Percentiles rank a stretch among this genome's conserved stretches.
phyloP scores from a whole-genome alignment of 2,888 invertebrate genomes.

The Uropetala carovei region DNA sequence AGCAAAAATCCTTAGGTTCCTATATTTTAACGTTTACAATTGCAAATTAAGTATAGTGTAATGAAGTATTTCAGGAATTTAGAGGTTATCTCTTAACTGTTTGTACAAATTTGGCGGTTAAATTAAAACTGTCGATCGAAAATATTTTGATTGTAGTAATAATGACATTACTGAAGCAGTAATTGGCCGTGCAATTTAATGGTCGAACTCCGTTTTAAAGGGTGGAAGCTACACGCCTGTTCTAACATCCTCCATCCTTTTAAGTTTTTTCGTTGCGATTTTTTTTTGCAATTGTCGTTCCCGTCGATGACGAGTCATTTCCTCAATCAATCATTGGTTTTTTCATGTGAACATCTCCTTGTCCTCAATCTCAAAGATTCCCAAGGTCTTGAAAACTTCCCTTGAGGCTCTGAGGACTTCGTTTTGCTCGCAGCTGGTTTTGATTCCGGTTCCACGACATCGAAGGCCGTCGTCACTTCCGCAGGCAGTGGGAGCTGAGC shows the following conservation, averaged over 20 bases:
- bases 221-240: not conserved
- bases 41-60: too few species aligned
- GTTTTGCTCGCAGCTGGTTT: not conserved
- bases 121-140: too few species aligned
- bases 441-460: slow-evolving; percentile 1
- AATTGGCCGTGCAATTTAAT: too few species aligned
- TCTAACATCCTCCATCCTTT: not conserved
- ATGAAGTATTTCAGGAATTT: too few species aligned
- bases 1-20: too few species aligned
- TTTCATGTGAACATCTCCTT: not conserved
- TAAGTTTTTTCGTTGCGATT: not conserved
- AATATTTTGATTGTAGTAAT: too few species aligned
- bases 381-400: not conserved
- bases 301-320: not conserved
- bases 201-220: not conserved
- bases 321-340: not conserved
- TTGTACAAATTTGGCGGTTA: too few species aligned
- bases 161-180: too few species aligned
- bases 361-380: not conserved
- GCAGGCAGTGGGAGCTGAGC: not conserved
- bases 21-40: too few species aligned
- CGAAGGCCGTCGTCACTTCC: slow-evolving; percentile 16
- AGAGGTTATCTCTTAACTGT: too few species aligned
- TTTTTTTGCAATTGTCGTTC: not conserved
- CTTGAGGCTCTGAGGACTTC: not conserved